phyloP scores from a whole-genome alignment of 1,140 invertebrate genomes.

The Philopotamus ludificatus region DNA sequence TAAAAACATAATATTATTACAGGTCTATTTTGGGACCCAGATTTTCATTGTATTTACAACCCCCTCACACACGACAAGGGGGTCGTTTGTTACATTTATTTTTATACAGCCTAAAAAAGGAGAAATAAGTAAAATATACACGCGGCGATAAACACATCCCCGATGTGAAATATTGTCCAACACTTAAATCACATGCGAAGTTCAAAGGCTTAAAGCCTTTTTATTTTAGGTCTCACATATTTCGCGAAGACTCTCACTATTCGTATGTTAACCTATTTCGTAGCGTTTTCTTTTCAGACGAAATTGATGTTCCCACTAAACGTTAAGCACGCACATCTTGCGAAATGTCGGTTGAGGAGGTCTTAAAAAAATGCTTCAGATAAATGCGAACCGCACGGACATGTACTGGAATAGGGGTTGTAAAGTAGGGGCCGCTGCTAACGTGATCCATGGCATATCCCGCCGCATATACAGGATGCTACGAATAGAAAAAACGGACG shows the following conservation, averaged over 20 bases:
- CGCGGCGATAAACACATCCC: slow-evolving; percentile 18
- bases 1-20: too few species aligned
- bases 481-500: too few species aligned
- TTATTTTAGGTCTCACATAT: slow-evolving; percentile 13
- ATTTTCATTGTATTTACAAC: too few species aligned
- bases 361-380: slow-evolving; percentile 22
- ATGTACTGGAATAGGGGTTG: neutral
- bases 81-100: too few species aligned
- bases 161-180: slow-evolving; percentile 23
- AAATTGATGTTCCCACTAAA: slow-evolving; percentile 29
- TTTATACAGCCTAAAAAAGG: too few species aligned
- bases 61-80: too few species aligned
- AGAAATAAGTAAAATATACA: too few species aligned
- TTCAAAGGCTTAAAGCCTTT: slow-evolving; percentile 19
- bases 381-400: slow-evolving; percentile 13
- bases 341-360: slow-evolving; percentile 12
- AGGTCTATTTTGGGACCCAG: too few species aligned
- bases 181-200: slow-evolving; percentile 17
- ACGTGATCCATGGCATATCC: too few species aligned
- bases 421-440: neutral
- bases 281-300: slow-evolving; percentile 21
- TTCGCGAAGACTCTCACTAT: slow-evolving; percentile 9
- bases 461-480: too few species aligned
- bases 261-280: slow-evolving; percentile 20
- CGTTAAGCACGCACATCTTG: slow-evolving; percentile 29